Evolutionary conservation across 2,888 invertebrate genomes (phyloP).

Genomic region (Mamestra brassicae): DNA sequence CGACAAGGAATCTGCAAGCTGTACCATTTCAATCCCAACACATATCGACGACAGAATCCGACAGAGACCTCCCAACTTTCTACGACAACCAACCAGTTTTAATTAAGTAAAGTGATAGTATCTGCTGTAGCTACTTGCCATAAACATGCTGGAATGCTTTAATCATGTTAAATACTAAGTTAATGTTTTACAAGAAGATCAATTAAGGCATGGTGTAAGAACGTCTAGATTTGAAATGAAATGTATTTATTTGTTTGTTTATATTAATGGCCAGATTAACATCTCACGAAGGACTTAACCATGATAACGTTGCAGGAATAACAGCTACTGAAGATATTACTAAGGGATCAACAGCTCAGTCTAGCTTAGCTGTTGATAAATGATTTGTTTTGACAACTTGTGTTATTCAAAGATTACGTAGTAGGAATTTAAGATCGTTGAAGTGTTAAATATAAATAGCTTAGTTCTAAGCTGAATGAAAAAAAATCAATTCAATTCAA

Average conservation of each 20-base stretch:
- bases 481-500: too few relatives aligned
- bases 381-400: slow-evolving; percentile 2
- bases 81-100: slow-evolving; percentile 48
- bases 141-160: slow-evolving; percentile 33
- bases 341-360: neutral
- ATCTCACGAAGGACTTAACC: neutral
- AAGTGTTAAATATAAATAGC: neutral
- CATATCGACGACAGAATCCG: neutral
- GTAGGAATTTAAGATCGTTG: neutral
- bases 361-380: neutral
- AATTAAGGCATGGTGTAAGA: neutral
- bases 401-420: slow-evolving; percentile 20
- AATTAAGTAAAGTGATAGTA: slow-evolving; percentile 54
- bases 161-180: slow-evolving; percentile 18
- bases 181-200: slow-evolving; percentile 15
- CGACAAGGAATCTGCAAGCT: slow-evolving; percentile 12
- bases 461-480: neutral
- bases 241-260: neutral
- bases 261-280: neutral
- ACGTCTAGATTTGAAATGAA: slow-evolving; percentile 2
- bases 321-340: neutral
- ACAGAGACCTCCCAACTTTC: slow-evolving; percentile 53
- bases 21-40: slow-evolving; percentile 20
- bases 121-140: slow-evolving; percentile 28
- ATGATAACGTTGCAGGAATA: neutral